phyloP scores from a whole-genome alignment of 2,797 vertebrate species.

The Hapalemur alaotrensis region DNA sequence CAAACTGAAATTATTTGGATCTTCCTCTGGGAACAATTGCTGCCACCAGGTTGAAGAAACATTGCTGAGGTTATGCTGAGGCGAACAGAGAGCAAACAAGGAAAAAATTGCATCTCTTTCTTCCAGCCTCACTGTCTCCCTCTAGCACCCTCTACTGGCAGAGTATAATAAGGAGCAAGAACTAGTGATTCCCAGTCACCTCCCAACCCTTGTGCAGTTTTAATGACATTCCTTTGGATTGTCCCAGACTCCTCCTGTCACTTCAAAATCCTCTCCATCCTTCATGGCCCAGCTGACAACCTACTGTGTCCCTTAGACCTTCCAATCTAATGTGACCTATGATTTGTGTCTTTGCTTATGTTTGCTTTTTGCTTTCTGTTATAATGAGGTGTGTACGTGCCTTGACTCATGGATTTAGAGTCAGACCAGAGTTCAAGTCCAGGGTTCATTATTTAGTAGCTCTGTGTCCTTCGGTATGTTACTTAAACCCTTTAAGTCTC shows the following conservation, averaged over 20 bases:
- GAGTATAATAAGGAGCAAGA: neutral
- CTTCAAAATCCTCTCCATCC: neutral
- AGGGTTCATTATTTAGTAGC: neutral
- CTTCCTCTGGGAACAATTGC: neutral
- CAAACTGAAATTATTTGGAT: neutral
- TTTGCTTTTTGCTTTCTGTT: neutral
- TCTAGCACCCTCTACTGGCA: neutral
- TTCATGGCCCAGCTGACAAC: neutral
- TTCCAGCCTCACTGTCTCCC: neutral
- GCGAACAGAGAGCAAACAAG: neutral
- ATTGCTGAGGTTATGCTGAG: neutral
- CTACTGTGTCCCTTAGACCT: neutral
- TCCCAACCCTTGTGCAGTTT: neutral
- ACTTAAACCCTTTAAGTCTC: neutral
- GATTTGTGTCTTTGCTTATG: conserved; percentile 15
- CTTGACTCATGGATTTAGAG: conserved; percentile 7
- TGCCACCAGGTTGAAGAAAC: neutral
- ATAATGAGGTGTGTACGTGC: neutral
- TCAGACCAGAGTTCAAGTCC: neutral
- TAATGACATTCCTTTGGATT: neutral
- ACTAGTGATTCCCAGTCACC: neutral
- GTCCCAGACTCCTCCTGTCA: neutral
- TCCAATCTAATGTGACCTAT: neutral
- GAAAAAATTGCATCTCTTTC: neutral
- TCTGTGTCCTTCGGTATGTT: neutral